Percentiles rank a stretch among this genome's conserved stretches.
Conservation (phyloP, 2,113 vertebrate species). For the Bos javanicus region DNA sequence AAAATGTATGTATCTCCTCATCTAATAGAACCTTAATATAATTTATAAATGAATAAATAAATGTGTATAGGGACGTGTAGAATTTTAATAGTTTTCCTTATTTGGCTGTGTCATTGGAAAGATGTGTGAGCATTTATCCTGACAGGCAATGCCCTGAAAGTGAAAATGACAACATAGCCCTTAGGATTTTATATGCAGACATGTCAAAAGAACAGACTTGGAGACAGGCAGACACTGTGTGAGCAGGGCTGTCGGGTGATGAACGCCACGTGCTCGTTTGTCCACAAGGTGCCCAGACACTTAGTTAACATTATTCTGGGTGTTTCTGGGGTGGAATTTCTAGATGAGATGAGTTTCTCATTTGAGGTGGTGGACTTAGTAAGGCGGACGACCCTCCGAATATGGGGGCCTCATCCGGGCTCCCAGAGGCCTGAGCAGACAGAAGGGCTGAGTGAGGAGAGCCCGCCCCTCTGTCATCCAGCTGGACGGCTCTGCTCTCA, state of each 20-base stretch:
- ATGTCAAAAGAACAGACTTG: neutral
- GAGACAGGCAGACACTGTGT: neutral
- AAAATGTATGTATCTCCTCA: neutral
- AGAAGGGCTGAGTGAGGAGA: rapidly evolving
- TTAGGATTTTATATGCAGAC: neutral
- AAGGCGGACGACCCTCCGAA: neutral
- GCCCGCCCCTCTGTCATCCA: neutral
- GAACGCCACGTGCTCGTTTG: neutral
- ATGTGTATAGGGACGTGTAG: neutral
- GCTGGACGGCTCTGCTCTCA: neutral
- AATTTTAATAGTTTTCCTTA: neutral
- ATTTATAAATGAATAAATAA: neutral
- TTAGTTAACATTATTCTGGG: neutral
- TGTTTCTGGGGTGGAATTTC: neutral
- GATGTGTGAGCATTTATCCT: neutral
- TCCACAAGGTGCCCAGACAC: neutral
- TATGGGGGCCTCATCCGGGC: neutral
- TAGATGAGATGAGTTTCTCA: neutral
- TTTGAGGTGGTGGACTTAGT: neutral
- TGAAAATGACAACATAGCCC: neutral
- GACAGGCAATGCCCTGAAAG: neutral
- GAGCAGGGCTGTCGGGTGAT: neutral
- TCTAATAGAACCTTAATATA: neutral
- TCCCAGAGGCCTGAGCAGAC: neutral
- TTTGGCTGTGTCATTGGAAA: neutral